A percentile compares a stretch with the other conserved stretches of the same genome.
These are phyloP conservation scores for Sinocyclocheilus anshuiensis DNA, from an alignment of 2,113 vertebrate genomes.

Conservation along the genomic window DNA sequence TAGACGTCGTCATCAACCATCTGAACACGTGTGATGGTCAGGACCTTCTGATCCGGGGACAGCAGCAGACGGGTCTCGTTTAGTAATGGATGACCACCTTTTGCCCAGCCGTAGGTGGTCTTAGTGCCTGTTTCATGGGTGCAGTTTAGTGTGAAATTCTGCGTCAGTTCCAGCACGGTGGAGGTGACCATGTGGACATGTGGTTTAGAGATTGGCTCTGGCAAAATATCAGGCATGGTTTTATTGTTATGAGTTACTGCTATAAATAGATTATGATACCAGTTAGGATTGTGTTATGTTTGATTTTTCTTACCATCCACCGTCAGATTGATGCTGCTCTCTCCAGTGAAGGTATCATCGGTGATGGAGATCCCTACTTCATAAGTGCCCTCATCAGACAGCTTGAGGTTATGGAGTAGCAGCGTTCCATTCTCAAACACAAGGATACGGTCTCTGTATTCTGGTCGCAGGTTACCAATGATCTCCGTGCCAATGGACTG, in stretches of 20 bases:
- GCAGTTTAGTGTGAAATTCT: constrained; percentile 90
- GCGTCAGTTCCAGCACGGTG: constrained; percentile 89
- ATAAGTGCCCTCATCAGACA: constrained; percentile 87
- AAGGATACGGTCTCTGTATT: constrained; percentile 90
- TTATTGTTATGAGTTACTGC: neutral
- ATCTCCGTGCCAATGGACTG: constrained; percentile 94
- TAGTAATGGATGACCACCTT: constrained; percentile 84
- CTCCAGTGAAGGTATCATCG: constrained; percentile 89
- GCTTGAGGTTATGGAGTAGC: constrained; percentile 86
- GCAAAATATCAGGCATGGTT: neutral
- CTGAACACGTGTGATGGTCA: constrained; percentile 88
- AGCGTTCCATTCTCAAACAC: constrained; percentile 93
- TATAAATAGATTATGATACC: neutral
- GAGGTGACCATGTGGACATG: constrained; percentile 82
- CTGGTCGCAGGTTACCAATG: constrained; percentile 87
- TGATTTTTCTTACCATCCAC: constrained; percentile 85
- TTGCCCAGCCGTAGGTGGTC: constrained; percentile 89
- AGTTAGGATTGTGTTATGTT: neutral
- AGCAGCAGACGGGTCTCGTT: constrained; percentile 86
- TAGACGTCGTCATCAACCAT: constrained; percentile 90
- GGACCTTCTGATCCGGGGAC: constrained; percentile 85
- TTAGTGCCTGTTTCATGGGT: constrained; percentile 90
- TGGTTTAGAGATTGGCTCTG: constrained; percentile 88
- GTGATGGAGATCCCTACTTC: constrained; percentile 98
- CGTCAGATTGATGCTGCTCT: constrained; percentile 89